Evolutionary conservation across 2,888 invertebrate genomes (phyloP), one percentile per base, ranked within the genome.

Genomic region (Zhengitettix transpicula): DNA sequence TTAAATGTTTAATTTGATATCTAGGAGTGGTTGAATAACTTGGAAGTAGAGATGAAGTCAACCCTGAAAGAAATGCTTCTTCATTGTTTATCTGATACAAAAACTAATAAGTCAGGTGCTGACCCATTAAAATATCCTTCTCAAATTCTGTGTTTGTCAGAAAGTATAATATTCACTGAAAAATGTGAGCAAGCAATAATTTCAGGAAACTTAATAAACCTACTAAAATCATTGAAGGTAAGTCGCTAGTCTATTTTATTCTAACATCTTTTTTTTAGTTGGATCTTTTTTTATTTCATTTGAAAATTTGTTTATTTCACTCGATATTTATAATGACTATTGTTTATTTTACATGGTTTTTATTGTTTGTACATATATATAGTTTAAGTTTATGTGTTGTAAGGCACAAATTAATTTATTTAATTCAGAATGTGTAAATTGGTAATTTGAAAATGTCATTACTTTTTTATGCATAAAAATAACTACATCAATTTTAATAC

Each of bases 101-200:
- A 68, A 75, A 62, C 74, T 66, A 66, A 67, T 66, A 68, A 71
- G 9, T 55, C 60, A 40, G 65, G 71, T n/a, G 71, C 74, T 63
- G 87, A 80, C 78, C 87, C 79, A 67, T 73, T 71, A 14, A 78
- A 77, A 66, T 86, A 80, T 69, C 85, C 85, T 55, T 84, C 82
- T 2, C 87, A 95, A 80, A 84, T 95, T 65, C 75, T 96, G 52
- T 91, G 92, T 70, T 77, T 95, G 55, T 83, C 87, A 5, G 89
- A 93, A 68, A 85, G 85, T 68, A 84, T 97, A 58, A 78, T 83
- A 58, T 97, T 96, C 72, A 91, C 93, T 1, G 82, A 83, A 64
- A 83, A 85, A 70, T 83, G 87, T 65, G 96, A 97, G 73, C 83
- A 82, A 67, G 86, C 91, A 5, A 86, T 96, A 64, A 71, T 74